A percentile compares a stretch with the other conserved stretches of the same genome.
Evolutionary conservation across 1,140 invertebrate genomes (phyloP).

Genomic region (Drosophila ambigua): DNA sequence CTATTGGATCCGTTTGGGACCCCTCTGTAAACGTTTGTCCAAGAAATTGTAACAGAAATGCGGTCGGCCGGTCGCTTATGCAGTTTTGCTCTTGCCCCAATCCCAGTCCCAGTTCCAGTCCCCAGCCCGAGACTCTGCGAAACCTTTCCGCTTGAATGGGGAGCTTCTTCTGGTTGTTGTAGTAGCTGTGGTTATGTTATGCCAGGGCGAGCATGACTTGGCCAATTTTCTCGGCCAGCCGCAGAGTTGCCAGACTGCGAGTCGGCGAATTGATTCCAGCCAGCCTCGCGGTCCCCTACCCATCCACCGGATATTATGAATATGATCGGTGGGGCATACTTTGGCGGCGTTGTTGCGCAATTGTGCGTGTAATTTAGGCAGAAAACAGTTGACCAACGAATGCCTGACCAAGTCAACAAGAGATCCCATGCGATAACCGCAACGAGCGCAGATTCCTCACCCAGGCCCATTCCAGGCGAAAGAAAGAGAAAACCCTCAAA

Average conservation of each 20-base stretch:
- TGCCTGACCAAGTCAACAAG: constrained; percentile 25
- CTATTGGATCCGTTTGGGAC: constrained; percentile 25
- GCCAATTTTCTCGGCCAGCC: constrained; percentile 32
- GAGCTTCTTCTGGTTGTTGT: not conserved
- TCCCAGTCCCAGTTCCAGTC: too few species aligned
- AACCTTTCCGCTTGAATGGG: constrained; percentile 61
- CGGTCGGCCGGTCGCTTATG: constrained; percentile 39
- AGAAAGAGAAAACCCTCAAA: constrained; percentile 12
- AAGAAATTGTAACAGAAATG: constrained; percentile 50
- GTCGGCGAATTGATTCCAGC: not conserved
- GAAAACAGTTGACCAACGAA: constrained; percentile 46
- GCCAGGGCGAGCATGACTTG: constrained; percentile 46
- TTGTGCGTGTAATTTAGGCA: constrained; percentile 51
- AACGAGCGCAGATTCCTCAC: constrained; percentile 34
- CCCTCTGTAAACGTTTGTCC: constrained; percentile 32
- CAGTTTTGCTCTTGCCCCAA: constrained; percentile 18
- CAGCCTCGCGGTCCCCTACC: too few species aligned
- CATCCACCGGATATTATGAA: not conserved
- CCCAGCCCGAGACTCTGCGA: not conserved
- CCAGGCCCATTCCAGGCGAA: not conserved
- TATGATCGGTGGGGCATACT: constrained; percentile 7
- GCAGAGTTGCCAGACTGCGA: constrained; percentile 31
- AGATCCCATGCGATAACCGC: constrained; percentile 47
- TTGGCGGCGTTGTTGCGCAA: constrained; percentile 36
- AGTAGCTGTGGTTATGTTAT: constrained; percentile 8